Base-by-base conservation (phyloP, 2,888 invertebrate genomes). In the Pherbina coryleti region DNA sequence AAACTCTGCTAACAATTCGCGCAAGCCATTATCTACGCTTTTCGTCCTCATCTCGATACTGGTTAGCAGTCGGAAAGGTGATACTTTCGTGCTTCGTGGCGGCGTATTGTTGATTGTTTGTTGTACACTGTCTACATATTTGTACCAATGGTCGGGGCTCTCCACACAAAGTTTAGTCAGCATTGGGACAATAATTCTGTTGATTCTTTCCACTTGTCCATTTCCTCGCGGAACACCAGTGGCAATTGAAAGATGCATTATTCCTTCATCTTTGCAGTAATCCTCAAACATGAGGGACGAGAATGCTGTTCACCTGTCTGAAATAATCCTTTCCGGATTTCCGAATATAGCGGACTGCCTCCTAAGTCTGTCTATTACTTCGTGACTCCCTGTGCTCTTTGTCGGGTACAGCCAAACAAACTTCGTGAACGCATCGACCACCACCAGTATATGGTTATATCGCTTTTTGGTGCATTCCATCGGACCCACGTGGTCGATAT, bases 401-500 rank as follows among this genome's bases (percentile, higher is more conserved):
- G 81, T 83, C 0, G 88, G 86, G 70, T 83, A 88, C 1, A 88
- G 28, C 87, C 88, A 88, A 0, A 82, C 81, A 80, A 86, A 87
- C 64, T 88, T 88, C 0, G 86, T 85, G 62, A 86, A 88, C 0
- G 79, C 19, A 79, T 88, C 87, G 2, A 79, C 44, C 0, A 78
- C 75, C 7, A 86, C 79, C n/a, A 89, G 81, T 0, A 89, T 84
- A 62, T 89, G 81, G 57, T 85, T 86, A 57, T 87, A 87, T 5
- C 77, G 73, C 74, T 87, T 88, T 2, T 81, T 82, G 0, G 86
- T 88, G 7, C 75, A 79, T 0, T 82, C 79, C 76, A 87, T 70
- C 1, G 87, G 87, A 5, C 88, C 88, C 1, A 89, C 55, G 67
- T 89, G 89, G 60, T 89, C 88, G 5, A 86, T 71, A 67, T 88